Conservation (phyloP, 2,113 vertebrate species). For the Oncorhynchus tshawytscha region DNA sequence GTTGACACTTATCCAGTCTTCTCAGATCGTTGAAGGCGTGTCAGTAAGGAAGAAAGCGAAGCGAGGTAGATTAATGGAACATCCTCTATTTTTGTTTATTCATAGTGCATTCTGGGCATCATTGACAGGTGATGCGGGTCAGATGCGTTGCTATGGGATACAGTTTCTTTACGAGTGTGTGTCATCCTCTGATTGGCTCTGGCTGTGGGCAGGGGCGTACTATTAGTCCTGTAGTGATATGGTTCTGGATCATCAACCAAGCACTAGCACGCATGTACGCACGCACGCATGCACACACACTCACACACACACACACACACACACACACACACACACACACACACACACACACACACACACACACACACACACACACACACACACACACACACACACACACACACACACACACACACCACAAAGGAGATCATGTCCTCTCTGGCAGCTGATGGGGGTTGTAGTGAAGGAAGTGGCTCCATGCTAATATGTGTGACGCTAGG, state of each 20-base stretch:
- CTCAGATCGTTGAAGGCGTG: too few relatives aligned
- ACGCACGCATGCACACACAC: too few relatives aligned
- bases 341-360: background rate
- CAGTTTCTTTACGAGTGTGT: conserved; percentile 28
- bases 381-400: background rate
- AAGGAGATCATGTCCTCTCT: background rate
- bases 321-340: background rate
- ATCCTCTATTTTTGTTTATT: conserved; percentile 43
- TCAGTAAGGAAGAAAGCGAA: too few relatives aligned
- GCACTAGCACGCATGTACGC: background rate
- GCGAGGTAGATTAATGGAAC: background rate
- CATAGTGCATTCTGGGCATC: conserved; percentile 10
- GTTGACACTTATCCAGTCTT: too few relatives aligned
- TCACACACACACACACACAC: too few relatives aligned
- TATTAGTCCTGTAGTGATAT: conserved; percentile 40
- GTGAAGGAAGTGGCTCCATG: too few relatives aligned
- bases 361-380: background rate
- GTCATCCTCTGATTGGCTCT: conserved; percentile 55
- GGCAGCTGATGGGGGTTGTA: background rate
- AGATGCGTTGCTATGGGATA: conserved; percentile 48
- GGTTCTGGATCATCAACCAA: conserved; percentile 50
- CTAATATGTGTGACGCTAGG: too few relatives aligned
- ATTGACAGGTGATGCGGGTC: conserved; percentile 34
- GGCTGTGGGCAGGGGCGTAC: conserved; percentile 22
- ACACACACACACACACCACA: background rate